Conservation (phyloP, 2,113 vertebrate species). For the Scomber scombrus region DNA sequence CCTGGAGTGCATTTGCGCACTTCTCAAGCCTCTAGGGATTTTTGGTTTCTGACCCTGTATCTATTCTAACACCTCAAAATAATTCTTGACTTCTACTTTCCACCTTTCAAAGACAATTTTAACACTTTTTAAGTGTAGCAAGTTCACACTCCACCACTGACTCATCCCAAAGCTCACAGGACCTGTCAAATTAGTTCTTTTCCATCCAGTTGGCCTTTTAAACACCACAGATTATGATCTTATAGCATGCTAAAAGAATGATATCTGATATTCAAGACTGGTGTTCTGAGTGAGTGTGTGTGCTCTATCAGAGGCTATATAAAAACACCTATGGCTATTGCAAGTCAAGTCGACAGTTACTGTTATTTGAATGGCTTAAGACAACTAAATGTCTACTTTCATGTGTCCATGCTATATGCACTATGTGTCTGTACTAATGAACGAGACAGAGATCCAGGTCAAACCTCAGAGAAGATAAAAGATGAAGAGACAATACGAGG, state of each 20-base stretch:
- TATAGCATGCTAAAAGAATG: neutral
- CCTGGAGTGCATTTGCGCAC: neutral
- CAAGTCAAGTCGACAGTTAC: neutral
- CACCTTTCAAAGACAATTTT: slow-evolving; percentile 26
- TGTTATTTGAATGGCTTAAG: neutral
- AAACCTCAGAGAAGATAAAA: slow-evolving; percentile 13
- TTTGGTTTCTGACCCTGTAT: neutral
- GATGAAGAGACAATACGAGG: slow-evolving; percentile 18
- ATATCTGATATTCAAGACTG: neutral
- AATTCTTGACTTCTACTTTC: slow-evolving; percentile 12
- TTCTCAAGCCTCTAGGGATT: neutral
- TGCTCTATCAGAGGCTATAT: neutral
- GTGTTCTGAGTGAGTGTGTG: neutral
- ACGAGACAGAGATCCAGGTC: slow-evolving; percentile 27
- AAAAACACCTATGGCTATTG: neutral
- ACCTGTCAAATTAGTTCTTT: slow-evolving; percentile 9
- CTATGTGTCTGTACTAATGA: neutral
- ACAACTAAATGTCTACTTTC: neutral
- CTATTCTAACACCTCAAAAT: slow-evolving; percentile 32
- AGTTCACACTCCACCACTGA: slow-evolving; percentile 2
- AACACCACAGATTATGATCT: slow-evolving; percentile 3
- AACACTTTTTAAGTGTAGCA: neutral
- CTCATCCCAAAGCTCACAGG: slow-evolving; percentile 5
- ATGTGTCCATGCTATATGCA: neutral
- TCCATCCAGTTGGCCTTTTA: neutral